These are phyloP conservation scores for Addax nasomaculatus DNA, from an alignment of 2,113 vertebrate species.

Conservation along the genomic window DNA sequence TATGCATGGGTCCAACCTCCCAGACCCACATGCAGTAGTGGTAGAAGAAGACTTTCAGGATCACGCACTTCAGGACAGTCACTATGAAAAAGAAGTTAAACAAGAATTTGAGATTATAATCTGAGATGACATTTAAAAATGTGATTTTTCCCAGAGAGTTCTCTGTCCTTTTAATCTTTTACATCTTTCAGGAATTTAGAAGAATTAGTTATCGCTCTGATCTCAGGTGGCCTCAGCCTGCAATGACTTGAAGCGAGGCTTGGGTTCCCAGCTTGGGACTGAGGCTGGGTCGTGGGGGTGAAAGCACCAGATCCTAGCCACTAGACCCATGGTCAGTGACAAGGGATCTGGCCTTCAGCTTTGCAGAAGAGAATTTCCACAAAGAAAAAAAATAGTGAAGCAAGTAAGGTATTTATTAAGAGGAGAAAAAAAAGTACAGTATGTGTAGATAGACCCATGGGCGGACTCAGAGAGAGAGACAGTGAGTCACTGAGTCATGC, in stretches of 20 bases:
- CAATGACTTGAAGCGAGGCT: neutral
- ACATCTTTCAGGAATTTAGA: neutral
- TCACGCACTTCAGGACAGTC: neutral
- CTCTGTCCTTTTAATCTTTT: neutral
- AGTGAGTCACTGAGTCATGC: neutral
- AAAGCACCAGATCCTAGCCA: neutral
- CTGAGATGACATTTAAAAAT: neutral
- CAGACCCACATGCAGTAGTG: neutral
- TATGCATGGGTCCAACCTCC: neutral
- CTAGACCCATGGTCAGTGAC: neutral
- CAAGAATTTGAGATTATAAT: neutral
- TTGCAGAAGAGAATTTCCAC: neutral
- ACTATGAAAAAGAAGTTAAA: neutral
- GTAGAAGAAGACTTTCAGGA: neutral
- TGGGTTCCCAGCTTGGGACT: neutral
- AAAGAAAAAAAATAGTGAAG: neutral
- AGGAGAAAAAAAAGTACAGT: neutral
- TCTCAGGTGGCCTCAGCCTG: neutral
- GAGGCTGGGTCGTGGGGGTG: accelerated
- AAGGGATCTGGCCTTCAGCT: neutral
- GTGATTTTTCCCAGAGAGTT: neutral
- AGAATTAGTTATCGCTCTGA: neutral
- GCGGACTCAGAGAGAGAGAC: neutral
- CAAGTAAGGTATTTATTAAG: neutral
- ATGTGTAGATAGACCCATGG: neutral